Evolutionary conservation across 1,140 invertebrate species (phyloP).

Genomic region (Venturia canescens): DNA sequence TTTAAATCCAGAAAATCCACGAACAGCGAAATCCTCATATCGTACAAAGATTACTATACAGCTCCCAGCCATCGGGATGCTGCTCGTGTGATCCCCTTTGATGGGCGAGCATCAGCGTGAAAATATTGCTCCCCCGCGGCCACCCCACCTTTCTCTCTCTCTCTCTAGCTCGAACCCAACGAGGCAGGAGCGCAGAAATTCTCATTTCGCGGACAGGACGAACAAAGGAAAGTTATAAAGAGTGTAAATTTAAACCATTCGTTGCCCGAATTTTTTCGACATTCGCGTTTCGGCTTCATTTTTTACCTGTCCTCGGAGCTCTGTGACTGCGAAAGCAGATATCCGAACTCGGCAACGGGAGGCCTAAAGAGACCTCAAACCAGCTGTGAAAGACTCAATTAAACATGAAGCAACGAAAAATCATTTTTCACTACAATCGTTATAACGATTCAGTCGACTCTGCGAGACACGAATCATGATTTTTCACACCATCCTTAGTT

Average conservation of each 20-base stretch:
- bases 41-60: slow-evolving; percentile 10
- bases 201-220: slow-evolving; percentile 5
- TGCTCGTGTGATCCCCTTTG: slow-evolving; percentile 23
- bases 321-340: too few relatives aligned
- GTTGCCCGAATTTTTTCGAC: too few relatives aligned
- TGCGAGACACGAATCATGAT: too few relatives aligned
- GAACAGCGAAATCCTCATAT: slow-evolving; percentile 21
- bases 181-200: not conserved
- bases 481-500: too few relatives aligned
- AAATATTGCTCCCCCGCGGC: slow-evolving; percentile 18
- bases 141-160: not conserved
- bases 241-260: not conserved
- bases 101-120: slow-evolving; percentile 13
- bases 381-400: too few relatives aligned
- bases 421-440: too few relatives aligned
- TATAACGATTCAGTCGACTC: too few relatives aligned
- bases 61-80: not conserved
- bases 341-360: too few relatives aligned
- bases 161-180: not conserved
- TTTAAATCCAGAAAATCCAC: not conserved
- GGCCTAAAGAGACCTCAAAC: too few relatives aligned
- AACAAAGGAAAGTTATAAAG: slow-evolving; percentile 3
- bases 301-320: too few relatives aligned
- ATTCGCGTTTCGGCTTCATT: too few relatives aligned
- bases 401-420: too few relatives aligned